phyloP scores from a whole-genome alignment of 2,888 invertebrate genomes.

The Tortricodes alternella region DNA sequence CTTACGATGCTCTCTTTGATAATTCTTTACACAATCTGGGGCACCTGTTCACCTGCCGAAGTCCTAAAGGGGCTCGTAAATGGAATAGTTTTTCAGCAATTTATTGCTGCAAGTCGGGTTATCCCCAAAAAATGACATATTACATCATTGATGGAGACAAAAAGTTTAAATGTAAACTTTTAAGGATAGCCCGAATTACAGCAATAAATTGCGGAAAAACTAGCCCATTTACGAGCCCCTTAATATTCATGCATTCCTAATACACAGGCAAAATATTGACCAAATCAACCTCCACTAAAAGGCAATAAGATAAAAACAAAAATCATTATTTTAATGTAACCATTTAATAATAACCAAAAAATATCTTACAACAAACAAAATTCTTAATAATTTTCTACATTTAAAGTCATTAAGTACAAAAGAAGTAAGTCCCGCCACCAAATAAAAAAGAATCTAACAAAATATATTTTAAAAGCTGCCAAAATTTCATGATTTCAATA shows the following conservation, averaged over 20 bases:
- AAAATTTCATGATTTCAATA: slow-evolving; percentile 4
- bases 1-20: slow-evolving; percentile 9
- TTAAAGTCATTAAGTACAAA: slow-evolving; percentile 45
- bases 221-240: neutral
- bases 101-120: too few species aligned
- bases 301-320: slow-evolving; percentile 52
- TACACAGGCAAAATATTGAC: neutral
- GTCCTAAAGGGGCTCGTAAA: too few species aligned
- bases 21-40: slow-evolving; percentile 1
- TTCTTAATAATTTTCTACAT: slow-evolving; percentile 48
- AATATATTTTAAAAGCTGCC: slow-evolving; percentile 8
- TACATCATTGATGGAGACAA: too few species aligned
- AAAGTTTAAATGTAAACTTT: too few species aligned
- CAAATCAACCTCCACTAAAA: slow-evolving; percentile 20
- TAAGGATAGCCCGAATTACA: too few species aligned
- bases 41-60: too few species aligned
- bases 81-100: too few species aligned
- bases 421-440: slow-evolving; percentile 22
- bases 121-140: too few species aligned
- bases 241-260: neutral
- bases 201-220: neutral
- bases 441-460: slow-evolving; percentile 15
- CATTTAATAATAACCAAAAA: slow-evolving; percentile 76
- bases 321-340: slow-evolving; percentile 62
- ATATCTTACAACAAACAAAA: slow-evolving; percentile 43